Base-by-base conservation (phyloP, 2,888 invertebrate species). In the Scaptomyza tumidula region DNA sequence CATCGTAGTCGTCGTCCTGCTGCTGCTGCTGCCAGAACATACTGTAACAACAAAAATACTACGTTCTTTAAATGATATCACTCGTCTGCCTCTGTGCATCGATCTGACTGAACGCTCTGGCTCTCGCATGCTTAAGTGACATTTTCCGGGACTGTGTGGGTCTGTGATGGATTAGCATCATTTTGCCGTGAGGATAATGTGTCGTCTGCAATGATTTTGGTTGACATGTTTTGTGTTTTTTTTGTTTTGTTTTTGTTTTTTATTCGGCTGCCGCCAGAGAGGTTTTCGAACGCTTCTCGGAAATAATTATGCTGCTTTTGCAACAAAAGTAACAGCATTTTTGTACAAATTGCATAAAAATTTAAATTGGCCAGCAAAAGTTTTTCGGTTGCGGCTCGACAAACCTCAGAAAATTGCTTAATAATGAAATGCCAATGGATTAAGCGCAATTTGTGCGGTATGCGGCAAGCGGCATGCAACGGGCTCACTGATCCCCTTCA, bases 101-200 rank as follows among this genome's bases (percentile, higher is more conserved):
- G 76, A 71, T 71, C 59, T 52, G 52, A 55, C 69, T 55, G 58
- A 54, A 61, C 70, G 44, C 65, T 73, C 71, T 60, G 45, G 66
- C 71, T 75, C 70, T 78, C 71, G 78, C 78, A 86, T 85, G 86
- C 75, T 81, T 88, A 85, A 85, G 85, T 86, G 88, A 85, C 87
- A 86, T 84, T 86, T 86, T 71, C 86, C 71, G 71, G 67, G 70
- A 75, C 62, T 50, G 50, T 50, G 74, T 76, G 78, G 84, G 71
- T 78, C 75, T 71, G 90, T 90, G 91, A 91, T 91, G 91, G 91
- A 91, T 91, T 91, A 91, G 91, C 91, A 90, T 91, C 91, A 90
- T 91, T 89, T 89, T 78, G 84, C 78, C 69, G 78, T 79, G 89
- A 80, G 89, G 89, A 89, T 89, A 90, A 90, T 90, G 88, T 88